These are phyloP conservation scores for Metridium senile DNA, from an alignment of 92 coral and sea anemone genomes.

Conservation along the genomic window DNA sequence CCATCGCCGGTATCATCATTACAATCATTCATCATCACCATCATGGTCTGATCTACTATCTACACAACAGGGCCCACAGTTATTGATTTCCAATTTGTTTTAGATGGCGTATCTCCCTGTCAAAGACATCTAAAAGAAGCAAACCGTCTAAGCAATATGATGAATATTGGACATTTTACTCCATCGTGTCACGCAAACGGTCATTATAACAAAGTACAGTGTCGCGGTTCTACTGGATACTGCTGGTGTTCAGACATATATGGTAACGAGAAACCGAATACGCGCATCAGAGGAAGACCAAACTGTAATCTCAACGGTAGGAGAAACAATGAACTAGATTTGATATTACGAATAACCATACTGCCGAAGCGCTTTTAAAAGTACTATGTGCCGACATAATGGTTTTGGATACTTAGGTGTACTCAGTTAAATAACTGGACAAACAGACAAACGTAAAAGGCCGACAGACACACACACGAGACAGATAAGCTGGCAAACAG, in stretches of 20 bases:
- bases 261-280: slow-evolving; percentile 44
- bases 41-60: background rate
- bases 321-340: too few relatives aligned
- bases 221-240: slow-evolving; percentile 54
- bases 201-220: slow-evolving; percentile 45
- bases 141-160: background rate
- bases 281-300: slow-evolving; percentile 52
- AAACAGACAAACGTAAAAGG: too few relatives aligned
- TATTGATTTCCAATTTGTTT: background rate
- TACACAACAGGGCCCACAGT: background rate
- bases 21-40: background rate
- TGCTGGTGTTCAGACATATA: slow-evolving; percentile 58
- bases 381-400: too few relatives aligned
- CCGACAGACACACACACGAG: slow-evolving; percentile 55
- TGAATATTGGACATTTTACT: slow-evolving; percentile 36
- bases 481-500: too few relatives aligned
- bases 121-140: background rate
- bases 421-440: too few relatives aligned
- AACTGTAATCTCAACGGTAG: slow-evolving; percentile 44
- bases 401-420: too few relatives aligned
- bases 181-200: slow-evolving; percentile 50
- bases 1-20: too few relatives aligned
- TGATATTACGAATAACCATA: too few relatives aligned
- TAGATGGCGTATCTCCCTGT: slow-evolving; percentile 16
- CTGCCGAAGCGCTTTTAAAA: too few relatives aligned